Percentiles rank a stretch among this genome's conserved stretches.
Conservation (phyloP, 2,113 vertebrate genomes). For the Pseudonaja textilis region DNA sequence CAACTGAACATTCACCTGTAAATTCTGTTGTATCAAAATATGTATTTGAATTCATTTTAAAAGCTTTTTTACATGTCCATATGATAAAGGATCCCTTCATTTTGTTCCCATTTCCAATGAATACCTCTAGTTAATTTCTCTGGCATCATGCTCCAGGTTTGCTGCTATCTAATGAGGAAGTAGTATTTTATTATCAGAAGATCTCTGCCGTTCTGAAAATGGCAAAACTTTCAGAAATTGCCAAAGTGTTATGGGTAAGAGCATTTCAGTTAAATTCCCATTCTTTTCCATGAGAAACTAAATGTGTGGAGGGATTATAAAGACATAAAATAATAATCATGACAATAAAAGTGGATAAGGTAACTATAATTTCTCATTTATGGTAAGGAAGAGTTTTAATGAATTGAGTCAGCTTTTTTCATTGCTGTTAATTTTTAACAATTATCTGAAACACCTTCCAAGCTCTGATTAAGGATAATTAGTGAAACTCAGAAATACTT, state of each 20-base stretch:
- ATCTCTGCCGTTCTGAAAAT: neutral
- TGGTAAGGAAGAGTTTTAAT: constrained; percentile 14
- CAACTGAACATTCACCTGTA: neutral
- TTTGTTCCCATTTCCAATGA: neutral
- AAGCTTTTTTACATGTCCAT: neutral
- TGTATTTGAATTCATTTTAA: neutral
- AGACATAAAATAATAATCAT: constrained; percentile 57
- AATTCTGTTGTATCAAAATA: neutral
- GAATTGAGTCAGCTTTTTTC: neutral
- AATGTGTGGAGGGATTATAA: constrained; percentile 18
- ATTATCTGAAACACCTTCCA: neutral
- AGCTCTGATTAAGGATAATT: neutral
- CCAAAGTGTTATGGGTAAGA: neutral
- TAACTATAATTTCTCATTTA: constrained; percentile 30
- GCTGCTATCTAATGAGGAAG: neutral
- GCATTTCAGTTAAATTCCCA: constrained; percentile 19
- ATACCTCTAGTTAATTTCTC: neutral
- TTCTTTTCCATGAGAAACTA: constrained; percentile 44
- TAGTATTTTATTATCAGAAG: neutral
- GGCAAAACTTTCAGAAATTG: neutral
- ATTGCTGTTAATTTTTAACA: constrained; percentile 24
- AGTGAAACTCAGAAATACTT: neutral
- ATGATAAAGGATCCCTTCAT: neutral
- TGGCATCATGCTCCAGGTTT: neutral
- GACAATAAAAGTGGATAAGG: constrained; percentile 24